Evolutionary conservation across 2,888 invertebrate genomes (phyloP).

Genomic region (Campopleginae sp.): DNA sequence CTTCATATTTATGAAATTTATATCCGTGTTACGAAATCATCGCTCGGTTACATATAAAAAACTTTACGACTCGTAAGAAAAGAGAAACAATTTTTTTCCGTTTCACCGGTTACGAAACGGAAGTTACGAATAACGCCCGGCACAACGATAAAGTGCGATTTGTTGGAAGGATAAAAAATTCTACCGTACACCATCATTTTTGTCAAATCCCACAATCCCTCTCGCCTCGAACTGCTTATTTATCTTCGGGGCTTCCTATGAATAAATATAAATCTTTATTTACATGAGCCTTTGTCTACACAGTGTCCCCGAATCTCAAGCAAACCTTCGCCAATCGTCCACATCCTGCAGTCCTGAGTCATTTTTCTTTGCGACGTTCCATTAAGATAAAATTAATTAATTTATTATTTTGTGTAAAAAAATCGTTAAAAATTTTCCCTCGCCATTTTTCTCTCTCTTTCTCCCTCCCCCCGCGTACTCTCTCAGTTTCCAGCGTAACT

Average conservation of each 20-base stretch:
- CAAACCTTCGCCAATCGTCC: not conserved
- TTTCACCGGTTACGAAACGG: not conserved
- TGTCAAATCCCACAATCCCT: slow-evolving; percentile 37
- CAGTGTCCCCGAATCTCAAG: not conserved
- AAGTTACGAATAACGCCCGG: not conserved
- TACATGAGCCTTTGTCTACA: not conserved
- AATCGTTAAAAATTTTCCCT: not conserved
- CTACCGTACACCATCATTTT: slow-evolving; percentile 35
- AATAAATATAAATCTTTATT: slow-evolving; percentile 19
- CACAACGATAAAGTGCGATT: not conserved
- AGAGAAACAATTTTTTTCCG: not conserved
- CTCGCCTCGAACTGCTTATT: slow-evolving; percentile 30
- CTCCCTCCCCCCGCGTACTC: not conserved
- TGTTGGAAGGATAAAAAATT: slow-evolving; percentile 1
- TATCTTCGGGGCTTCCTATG: not conserved
- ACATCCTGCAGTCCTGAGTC: not conserved
- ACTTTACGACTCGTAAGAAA: not conserved
- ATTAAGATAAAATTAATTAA: not conserved
- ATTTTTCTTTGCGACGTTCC: not conserved
- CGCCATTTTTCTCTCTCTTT: not conserved
- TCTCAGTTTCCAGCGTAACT: not conserved
- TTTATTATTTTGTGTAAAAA: too few species aligned
- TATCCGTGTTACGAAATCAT: not conserved
- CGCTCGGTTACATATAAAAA: not conserved
- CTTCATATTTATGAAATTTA: slow-evolving; percentile 11